Evolutionary conservation across 2,113 vertebrate genomes (phyloP), one percentile per base, ranked within the genome.

Genomic region (Smithornis capensis): DNA sequence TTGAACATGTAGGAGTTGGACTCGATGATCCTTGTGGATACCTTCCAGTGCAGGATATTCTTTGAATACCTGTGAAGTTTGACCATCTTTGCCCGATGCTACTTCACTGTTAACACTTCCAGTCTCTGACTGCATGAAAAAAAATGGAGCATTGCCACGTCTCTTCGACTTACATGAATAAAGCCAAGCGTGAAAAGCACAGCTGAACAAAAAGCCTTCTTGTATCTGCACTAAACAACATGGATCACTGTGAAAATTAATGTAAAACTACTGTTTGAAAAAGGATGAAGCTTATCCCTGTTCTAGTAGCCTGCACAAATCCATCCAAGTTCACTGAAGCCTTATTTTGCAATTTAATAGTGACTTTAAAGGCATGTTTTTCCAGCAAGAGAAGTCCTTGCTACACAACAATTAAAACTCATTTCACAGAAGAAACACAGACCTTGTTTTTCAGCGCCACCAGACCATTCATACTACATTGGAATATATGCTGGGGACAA

Each of bases 271-370:
- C 59, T 64, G 69, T 65, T 75, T 89, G 64, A 45, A 92, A 75
- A 68, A 73, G 12, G 38, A 74, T 86, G 64, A 88, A 63, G 73
- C 45, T 87, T 49, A 84, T 95, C 53, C 52, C 31, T 63, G 52
- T 84, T 88, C 76, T 64, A 82, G 64, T 5, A 90, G 60, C 60
- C 64, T 93, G 83, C 80, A 94, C 60, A 95, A 96, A 83, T 89
- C 79, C 56, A 74, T 45, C 89, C 73, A 90, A 88, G 83, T 78
- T 86, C 90, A 94, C 52, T 38, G 47, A 90, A 90, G 60, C 64
- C 0, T 0, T 22, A 59, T 53, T 95, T 94, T 57, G 44, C 57
- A 78, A 75, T 92, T 83, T 88, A 78, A 86, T 29, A 81, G 28
- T 59, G 56, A 83, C 28, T 81, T 86, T 14, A 35, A 16, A 22